Conservation (phyloP, 2,888 invertebrate species). For the Strigamia maritima region DNA sequence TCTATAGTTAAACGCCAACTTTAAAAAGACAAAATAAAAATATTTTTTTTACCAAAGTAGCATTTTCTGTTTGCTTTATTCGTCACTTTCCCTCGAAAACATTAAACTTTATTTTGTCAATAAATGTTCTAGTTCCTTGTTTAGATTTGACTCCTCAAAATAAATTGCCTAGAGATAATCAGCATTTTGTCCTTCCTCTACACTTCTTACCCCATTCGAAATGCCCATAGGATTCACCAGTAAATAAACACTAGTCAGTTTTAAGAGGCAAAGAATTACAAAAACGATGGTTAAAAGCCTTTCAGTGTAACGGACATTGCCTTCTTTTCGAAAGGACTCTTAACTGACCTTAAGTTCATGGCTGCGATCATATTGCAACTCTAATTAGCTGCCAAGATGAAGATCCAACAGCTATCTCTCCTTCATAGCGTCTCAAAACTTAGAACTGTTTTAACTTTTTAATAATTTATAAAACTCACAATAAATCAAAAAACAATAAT, state of each 20-base stretch:
- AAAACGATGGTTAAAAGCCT: conserved; percentile 19
- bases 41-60: no score
- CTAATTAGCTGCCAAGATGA: conserved; percentile 10
- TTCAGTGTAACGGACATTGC: conserved; percentile 19
- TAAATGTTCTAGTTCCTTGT: no score
- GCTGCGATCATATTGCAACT: conserved; percentile 18
- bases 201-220: neutral
- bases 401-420: neutral
- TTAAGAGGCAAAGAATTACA: conserved; percentile 8
- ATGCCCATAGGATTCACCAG: conserved; percentile 6
- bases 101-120: no score
- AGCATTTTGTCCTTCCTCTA: neutral
- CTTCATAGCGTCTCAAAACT: neutral
- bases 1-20: no score
- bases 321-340: conserved; percentile 4
- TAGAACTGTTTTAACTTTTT: neutral
- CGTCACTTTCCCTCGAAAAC: no score
- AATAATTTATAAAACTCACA: neutral
- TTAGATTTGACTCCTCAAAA: no score
- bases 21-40: no score
- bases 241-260: conserved; percentile 21
- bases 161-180: neutral
- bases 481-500: neutral
- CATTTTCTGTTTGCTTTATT: no score
- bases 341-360: conserved; percentile 8